Conservation (phyloP, 2,888 invertebrate genomes). For the Drosophila anceps region DNA sequence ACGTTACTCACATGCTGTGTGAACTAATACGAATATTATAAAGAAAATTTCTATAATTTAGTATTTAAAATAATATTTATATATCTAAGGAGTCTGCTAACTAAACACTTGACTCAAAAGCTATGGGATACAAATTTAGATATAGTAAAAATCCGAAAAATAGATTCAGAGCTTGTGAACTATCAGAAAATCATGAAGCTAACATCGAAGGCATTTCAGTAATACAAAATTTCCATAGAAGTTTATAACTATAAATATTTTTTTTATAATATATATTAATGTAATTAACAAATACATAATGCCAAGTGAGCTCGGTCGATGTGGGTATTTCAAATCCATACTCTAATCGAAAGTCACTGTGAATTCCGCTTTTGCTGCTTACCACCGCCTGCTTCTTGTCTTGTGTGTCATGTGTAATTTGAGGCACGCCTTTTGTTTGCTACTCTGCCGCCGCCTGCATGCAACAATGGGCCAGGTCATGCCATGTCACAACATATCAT, state of each 20-base stretch:
- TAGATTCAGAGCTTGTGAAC: neutral
- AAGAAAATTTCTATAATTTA: neutral
- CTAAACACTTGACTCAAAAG: neutral
- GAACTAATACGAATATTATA: neutral
- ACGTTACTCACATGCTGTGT: neutral
- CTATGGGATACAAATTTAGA: neutral
- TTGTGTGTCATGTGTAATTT: constrained; percentile 14
- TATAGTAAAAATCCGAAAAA: neutral
- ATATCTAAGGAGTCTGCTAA: too few species aligned
- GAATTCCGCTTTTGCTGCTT: neutral
- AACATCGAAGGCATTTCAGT: neutral
- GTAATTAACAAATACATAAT: neutral
- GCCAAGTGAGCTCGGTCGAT: neutral
- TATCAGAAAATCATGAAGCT: neutral
- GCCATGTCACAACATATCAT: constrained; percentile 34
- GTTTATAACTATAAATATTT: neutral
- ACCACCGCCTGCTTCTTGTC: constrained; percentile 1
- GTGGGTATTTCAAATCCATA: constrained; percentile 8
- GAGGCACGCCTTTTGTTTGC: constrained; percentile 18
- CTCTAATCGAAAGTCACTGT: neutral
- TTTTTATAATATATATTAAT: neutral
- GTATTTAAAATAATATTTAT: neutral
- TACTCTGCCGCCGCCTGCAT: constrained; percentile 20
- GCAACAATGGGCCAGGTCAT: constrained; percentile 44
- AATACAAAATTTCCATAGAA: neutral